These are phyloP conservation scores for Dasypolia templi DNA, from an alignment of 2,888 invertebrate genomes.

Conservation along the genomic window DNA sequence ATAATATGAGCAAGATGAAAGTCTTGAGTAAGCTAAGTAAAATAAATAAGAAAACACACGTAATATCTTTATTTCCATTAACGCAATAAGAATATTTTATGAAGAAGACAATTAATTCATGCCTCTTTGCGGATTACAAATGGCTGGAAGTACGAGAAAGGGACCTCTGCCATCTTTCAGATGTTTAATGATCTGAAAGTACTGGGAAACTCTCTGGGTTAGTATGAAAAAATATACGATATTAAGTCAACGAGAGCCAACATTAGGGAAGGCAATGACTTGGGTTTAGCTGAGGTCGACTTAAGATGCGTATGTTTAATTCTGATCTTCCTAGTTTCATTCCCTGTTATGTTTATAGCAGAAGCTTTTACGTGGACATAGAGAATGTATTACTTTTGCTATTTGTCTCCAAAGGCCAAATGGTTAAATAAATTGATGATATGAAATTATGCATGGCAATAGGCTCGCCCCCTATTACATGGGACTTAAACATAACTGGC, in stretches of 20 bases:
- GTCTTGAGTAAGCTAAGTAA: neutral
- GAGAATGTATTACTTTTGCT: conserved; percentile 10
- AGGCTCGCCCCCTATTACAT: too few relatives aligned
- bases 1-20: neutral
- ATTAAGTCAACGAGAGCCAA: conserved; percentile 56
- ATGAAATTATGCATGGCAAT: too few relatives aligned
- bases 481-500: too few relatives aligned
- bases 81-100: conserved; percentile 45
- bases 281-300: conserved; percentile 47
- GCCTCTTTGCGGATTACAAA: conserved; percentile 36
- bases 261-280: conserved; percentile 55
- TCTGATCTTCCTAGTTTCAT: conserved; percentile 24
- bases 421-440: neutral
- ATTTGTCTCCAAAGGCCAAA: conserved; percentile 6
- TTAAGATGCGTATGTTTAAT: conserved; percentile 44
- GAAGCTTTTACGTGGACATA: conserved; percentile 17
- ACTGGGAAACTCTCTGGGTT: conserved; percentile 39
- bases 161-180: conserved; percentile 43
- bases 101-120: conserved; percentile 35
- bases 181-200: conserved; percentile 61
- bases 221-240: conserved; percentile 55
- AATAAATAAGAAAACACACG: conserved; percentile 27
- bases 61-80: conserved; percentile 28
- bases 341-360: conserved; percentile 42
- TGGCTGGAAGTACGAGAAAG: conserved; percentile 35